Evolutionary conservation across 2,888 invertebrate species (phyloP), one percentile per base, ranked within the genome.

Genomic region (Tetropium fuscum): DNA sequence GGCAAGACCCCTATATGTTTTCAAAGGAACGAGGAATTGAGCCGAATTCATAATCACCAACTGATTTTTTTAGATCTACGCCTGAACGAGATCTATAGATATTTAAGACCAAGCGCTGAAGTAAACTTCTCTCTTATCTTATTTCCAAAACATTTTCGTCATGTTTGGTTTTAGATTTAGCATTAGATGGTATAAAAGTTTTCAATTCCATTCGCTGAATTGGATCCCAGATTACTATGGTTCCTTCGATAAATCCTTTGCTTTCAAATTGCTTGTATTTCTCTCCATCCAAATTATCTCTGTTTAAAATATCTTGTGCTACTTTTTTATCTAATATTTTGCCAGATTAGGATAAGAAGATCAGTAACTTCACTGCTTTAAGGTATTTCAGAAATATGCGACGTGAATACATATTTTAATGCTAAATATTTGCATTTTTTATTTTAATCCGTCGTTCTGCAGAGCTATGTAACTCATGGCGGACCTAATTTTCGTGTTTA

Each of bases 101-200:
- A 30, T 11, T n/a, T 30, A 30, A 30, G 1, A 30, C n/a, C 4
- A 30, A 30, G 4, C 30, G 30, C 30, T 30, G 30, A 7, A 30
- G 30, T 30, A 30, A 30, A 30, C 30, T 30, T 30, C 30, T 30
- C 4, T 30, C 30, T 30, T 30, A n/a, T 30, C 30, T 30, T n/a
- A 30, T 30, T 30, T 30, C 30, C 4, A 30, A 30, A 30, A 30
- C 4, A 3, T 30, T n/a, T n/a, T 30, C 30, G 30, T 30, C 30
- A 10, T 30, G 30, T 30, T 30, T 30, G 4, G 30, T 30, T 30
- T 30, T 30, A 4, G 30, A 30, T 4, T 30, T 30, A 2, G 30
- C 30, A 30, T 30, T 30, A 2, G 30, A 30, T 2, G 4, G 2
- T 30, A 6, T 30, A 30, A 30, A 30, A 2, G 30, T 30, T 10